These are phyloP conservation scores for Drosophila ohnishii DNA, from an alignment of 1,140 invertebrate genomes.

Conservation along the genomic window DNA sequence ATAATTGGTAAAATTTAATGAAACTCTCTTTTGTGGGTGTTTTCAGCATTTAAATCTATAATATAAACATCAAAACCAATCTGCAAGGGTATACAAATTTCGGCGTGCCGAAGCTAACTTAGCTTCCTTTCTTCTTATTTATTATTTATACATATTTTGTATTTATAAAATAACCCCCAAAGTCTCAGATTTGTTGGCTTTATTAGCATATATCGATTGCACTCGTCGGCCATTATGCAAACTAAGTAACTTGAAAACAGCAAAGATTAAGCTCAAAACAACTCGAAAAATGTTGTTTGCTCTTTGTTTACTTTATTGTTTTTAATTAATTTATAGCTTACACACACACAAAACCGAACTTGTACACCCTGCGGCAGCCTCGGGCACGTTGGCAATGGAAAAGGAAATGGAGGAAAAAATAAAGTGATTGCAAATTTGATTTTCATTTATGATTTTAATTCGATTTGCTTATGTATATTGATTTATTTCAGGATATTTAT, in stretches of 20 bases:
- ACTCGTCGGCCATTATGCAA: slow-evolving; percentile 50
- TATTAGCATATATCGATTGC: slow-evolving; percentile 63
- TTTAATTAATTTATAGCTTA: slow-evolving; percentile 55
- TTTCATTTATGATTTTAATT: slow-evolving; percentile 59
- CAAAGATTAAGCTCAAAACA: slow-evolving; percentile 10
- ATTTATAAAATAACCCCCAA: slow-evolving; percentile 32
- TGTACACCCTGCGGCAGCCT: neutral
- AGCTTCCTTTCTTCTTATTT: no score
- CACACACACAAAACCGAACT: neutral
- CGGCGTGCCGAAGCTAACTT: no score
- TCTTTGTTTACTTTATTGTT: slow-evolving; percentile 32
- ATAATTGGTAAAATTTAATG: no score
- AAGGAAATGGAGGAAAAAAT: slow-evolving; percentile 19
- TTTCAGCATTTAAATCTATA: no score
- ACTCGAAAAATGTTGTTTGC: slow-evolving; percentile 20
- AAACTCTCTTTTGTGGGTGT: no score
- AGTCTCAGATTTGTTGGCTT: slow-evolving; percentile 5
- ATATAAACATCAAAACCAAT: no score
- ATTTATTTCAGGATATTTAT: slow-evolving; percentile 46
- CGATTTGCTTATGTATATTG: slow-evolving; percentile 38
- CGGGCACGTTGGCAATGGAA: neutral
- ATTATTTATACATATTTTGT: neutral
- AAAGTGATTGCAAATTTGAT: slow-evolving; percentile 46
- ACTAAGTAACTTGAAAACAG: slow-evolving; percentile 43
- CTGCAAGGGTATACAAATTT: no score